A percentile compares a stretch with the other conserved stretches of the same genome.
Conservation (phyloP, 2,113 vertebrate species). For the Mandrillus leucophaeus region DNA sequence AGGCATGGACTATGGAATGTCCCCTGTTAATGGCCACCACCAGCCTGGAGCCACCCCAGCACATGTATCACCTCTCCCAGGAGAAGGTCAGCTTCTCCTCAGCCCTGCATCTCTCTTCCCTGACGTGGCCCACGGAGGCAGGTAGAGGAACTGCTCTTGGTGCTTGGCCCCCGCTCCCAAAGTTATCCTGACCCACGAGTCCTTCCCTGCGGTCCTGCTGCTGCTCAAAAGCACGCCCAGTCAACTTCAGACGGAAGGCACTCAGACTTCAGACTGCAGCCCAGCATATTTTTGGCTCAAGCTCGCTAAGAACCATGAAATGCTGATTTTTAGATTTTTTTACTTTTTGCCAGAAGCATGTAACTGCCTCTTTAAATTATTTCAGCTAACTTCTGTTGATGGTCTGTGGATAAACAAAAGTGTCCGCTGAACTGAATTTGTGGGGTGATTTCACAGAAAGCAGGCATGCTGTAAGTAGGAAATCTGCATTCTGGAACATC, state of each 20-base stretch:
- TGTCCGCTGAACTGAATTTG: constrained; percentile 75
- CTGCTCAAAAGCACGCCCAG: not conserved
- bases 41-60: not conserved
- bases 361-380: constrained; percentile 83
- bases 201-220: not conserved
- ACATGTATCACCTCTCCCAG: too few species aligned
- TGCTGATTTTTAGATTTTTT: constrained; percentile 63
- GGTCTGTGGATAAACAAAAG: constrained; percentile 77
- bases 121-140: not conserved
- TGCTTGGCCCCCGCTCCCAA: not conserved
- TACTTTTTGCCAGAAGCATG: constrained; percentile 61
- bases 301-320: constrained; percentile 71
- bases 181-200: not conserved
- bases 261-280: not conserved
- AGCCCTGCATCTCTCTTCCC: fast-evolving
- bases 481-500: constrained; percentile 66
- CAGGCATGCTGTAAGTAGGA: constrained; percentile 54
- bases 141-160: not conserved
- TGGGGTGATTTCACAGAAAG: constrained; percentile 67
- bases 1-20: not conserved
- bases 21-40: not conserved
- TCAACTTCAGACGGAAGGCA: not conserved
- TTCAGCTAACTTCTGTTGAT: constrained; percentile 70
- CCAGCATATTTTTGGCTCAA: constrained; percentile 70
- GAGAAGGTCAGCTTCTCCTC: not conserved